Percentiles rank a stretch among this genome's conserved stretches.
Evolutionary conservation across 2,888 invertebrate genomes (phyloP).

Genomic region (Petrolisthes cinctipes): DNA sequence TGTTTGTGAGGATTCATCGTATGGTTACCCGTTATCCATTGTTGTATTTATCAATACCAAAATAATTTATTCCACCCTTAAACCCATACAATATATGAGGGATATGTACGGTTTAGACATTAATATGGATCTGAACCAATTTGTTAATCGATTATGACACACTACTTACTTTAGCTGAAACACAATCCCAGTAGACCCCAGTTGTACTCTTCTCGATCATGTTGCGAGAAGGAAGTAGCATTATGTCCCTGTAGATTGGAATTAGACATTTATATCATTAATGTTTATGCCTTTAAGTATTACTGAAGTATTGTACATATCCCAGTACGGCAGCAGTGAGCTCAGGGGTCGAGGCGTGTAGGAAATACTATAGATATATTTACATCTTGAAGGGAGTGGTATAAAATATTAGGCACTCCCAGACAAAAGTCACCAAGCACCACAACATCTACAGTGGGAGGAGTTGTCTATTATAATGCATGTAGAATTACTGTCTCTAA

Average conservation of each 20-base stretch:
- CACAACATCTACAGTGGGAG: too few species aligned
- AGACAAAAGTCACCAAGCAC: too few species aligned
- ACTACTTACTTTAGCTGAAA: constrained; percentile 10
- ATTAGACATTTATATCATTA: background rate
- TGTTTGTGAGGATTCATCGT: background rate
- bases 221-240: background rate
- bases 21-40: background rate
- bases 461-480: too few species aligned
- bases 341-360: too few species aligned
- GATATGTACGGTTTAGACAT: background rate
- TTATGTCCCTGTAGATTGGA: background rate
- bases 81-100: background rate
- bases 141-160: background rate
- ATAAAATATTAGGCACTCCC: too few species aligned
- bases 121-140: background rate
- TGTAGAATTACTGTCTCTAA: too few species aligned
- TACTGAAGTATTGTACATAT: background rate
- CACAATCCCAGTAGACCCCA: background rate
- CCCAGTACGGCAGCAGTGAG: too few species aligned
- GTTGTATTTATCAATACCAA: background rate
- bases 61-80: background rate
- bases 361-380: too few species aligned
- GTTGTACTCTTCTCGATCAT: background rate
- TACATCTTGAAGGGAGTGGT: too few species aligned
- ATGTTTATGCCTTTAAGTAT: background rate